A percentile compares a stretch with the other conserved stretches of the same genome.
These are phyloP conservation scores for Solenopsis invicta DNA, from an alignment of 1,140 invertebrate species.

Conservation along the genomic window DNA sequence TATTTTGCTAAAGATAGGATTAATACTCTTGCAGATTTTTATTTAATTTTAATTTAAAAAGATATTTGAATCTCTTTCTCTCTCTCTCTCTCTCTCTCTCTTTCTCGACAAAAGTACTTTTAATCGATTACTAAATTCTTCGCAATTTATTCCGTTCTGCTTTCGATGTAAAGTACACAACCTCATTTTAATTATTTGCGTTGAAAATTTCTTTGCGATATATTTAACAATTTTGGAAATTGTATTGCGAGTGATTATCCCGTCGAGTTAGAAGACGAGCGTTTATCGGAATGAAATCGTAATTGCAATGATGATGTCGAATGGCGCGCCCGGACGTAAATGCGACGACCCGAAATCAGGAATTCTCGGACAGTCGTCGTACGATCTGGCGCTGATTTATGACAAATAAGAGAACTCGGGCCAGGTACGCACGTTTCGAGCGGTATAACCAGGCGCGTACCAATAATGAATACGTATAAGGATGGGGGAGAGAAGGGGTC, in stretches of 20 bases:
- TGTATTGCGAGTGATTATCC: not conserved
- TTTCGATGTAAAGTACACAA: not conserved
- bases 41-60: conserved; percentile 28
- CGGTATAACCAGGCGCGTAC: conserved; percentile 81
- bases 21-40: not conserved
- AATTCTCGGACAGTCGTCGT: conserved; percentile 74
- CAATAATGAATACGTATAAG: conserved; percentile 86
- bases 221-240: not conserved
- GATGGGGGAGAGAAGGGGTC: conserved; percentile 73
- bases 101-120: not conserved
- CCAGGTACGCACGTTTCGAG: conserved; percentile 77
- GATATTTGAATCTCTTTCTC: not conserved
- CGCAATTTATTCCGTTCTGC: not conserved
- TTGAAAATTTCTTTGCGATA: not conserved
- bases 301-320: conserved; percentile 1
- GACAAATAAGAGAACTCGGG: conserved; percentile 83
- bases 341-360: conserved; percentile 65
- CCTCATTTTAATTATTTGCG: not conserved
- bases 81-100: not conserved
- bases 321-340: conserved; percentile 26
- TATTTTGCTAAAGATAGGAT: not conserved
- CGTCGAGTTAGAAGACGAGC: not conserved
- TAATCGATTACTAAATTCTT: conserved; percentile 8
- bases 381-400: conserved; percentile 83
- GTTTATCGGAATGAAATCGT: not conserved